Evolutionary conservation across 2,797 vertebrate species (phyloP).

Genomic region (Emydoidea blandingii): DNA sequence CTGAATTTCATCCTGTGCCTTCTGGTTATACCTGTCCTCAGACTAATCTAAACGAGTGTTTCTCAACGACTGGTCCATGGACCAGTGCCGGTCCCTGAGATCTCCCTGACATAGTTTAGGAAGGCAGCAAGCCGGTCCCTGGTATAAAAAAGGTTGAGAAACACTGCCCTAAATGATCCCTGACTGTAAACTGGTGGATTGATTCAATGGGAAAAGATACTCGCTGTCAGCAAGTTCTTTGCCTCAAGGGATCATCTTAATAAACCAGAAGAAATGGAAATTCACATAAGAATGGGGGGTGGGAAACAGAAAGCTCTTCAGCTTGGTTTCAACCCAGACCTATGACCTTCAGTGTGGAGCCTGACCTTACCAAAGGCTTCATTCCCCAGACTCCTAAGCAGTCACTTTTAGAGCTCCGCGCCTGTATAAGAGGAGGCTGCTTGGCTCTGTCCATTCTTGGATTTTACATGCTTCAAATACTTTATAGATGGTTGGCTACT

Average conservation of each 20-base stretch:
- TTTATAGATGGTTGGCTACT: not conserved
- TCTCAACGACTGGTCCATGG: too few relatives aligned
- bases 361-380: not conserved
- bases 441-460: not conserved
- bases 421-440: not conserved
- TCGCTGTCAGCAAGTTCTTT: not conserved
- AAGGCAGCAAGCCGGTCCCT: not conserved
- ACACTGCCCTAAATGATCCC: not conserved
- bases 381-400: too few relatives aligned
- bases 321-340: not conserved
- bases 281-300: not conserved
- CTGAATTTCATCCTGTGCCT: not conserved
- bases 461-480: not conserved
- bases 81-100: too few relatives aligned
- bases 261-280: not conserved
- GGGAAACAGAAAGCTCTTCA: not conserved
- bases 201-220: not conserved
- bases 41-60: not conserved
- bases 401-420: not conserved
- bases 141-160: not conserved
- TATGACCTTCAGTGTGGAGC: not conserved
- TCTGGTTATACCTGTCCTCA: not conserved
- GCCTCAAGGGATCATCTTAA: not conserved
- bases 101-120: too few relatives aligned
- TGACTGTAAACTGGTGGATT: not conserved